Conservation (phyloP, 1,140 invertebrate genomes). For the Trichogramma pretiosum region DNA sequence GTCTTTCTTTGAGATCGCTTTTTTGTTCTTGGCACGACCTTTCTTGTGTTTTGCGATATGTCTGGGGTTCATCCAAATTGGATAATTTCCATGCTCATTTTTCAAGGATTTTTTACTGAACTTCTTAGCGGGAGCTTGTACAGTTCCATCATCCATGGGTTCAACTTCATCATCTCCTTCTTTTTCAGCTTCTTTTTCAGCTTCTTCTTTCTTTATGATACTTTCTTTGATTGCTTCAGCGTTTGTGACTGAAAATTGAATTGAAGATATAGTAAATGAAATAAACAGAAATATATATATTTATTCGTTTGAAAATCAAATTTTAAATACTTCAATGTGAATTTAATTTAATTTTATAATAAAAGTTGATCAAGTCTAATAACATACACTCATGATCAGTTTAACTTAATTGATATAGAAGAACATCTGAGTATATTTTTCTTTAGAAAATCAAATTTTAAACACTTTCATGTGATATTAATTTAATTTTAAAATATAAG, state of each 20-base stretch:
- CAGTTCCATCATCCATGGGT: conserved; percentile 40
- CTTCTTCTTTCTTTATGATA: conserved; percentile 14
- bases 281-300: conserved; percentile 6
- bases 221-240: conserved; percentile 32
- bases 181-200: conserved; percentile 26
- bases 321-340: no score
- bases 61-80: conserved; percentile 52
- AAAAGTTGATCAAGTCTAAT: no score
- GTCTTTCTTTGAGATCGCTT: conserved; percentile 37
- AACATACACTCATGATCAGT: no score
- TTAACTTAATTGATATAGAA: no score
- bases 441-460: conserved; percentile 9
- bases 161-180: conserved; percentile 36
- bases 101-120: conserved; percentile 53
- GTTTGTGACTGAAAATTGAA: conserved; percentile 34
- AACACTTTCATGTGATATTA: no score
- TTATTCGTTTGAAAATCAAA: neutral
- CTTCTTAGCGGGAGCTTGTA: no score
- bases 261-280: conserved; percentile 5
- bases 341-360: no score
- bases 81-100: conserved; percentile 57
- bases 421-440: no score
- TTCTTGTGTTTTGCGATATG: conserved; percentile 50
- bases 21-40: conserved; percentile 36
- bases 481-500: no score